These are phyloP conservation scores for Anadara kagoshimensis DNA, from an alignment of 1,140 invertebrate genomes.

Conservation along the genomic window DNA sequence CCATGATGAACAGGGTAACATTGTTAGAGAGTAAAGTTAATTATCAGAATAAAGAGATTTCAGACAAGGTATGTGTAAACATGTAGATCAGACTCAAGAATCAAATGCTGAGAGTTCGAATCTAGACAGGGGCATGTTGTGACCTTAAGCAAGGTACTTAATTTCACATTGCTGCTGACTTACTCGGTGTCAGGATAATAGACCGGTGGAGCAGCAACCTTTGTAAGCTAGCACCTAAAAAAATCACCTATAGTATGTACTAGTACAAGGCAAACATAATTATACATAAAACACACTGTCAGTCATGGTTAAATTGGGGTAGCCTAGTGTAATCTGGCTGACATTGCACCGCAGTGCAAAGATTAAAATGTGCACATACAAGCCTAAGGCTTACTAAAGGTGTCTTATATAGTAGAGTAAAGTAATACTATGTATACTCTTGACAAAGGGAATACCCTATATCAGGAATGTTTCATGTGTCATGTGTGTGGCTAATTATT, in stretches of 20 bases:
- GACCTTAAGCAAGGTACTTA: too few species aligned
- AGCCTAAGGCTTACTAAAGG: too few species aligned
- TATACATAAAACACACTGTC: too few species aligned
- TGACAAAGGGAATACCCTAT: neutral
- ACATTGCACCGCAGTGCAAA: too few species aligned
- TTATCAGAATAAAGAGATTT: conserved; percentile 57
- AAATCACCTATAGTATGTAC: neutral
- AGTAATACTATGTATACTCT: neutral
- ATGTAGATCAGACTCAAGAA: neutral
- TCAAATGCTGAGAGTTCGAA: neutral
- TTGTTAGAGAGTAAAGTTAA: conserved; percentile 58
- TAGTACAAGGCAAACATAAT: too few species aligned
- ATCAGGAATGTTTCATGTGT: neutral
- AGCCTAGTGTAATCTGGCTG: too few species aligned
- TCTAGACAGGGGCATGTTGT: too few species aligned
- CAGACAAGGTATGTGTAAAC: conserved; percentile 52
- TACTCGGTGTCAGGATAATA: too few species aligned
- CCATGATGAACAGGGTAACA: conserved; percentile 66
- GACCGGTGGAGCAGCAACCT: neutral
- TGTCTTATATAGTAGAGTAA: too few species aligned
- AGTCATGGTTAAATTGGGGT: too few species aligned
- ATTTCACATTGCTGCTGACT: too few species aligned
- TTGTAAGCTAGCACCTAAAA: neutral
- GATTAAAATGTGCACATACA: too few species aligned
- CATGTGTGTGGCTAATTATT: neutral